Conservation (phyloP, 2,113 vertebrate species). For the Toxotes jaculatrix region DNA sequence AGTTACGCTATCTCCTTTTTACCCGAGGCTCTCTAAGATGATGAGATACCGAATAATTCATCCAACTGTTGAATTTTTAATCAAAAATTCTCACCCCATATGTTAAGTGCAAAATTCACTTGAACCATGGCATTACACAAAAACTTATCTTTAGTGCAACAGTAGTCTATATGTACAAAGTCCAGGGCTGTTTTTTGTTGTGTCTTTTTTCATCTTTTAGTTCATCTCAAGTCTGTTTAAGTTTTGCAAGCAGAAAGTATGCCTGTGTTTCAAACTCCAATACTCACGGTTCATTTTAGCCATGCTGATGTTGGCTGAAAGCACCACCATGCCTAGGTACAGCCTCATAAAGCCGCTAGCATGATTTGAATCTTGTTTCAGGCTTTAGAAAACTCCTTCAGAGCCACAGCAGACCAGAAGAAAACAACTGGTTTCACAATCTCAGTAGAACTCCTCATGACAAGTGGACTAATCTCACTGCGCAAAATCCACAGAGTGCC, state of each 20-base stretch:
- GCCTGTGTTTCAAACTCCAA: neutral
- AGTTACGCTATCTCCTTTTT: conserved; percentile 43
- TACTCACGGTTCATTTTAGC: neutral
- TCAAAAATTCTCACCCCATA: conserved; percentile 54
- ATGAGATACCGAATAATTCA: conserved; percentile 69
- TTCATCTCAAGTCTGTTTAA: no score
- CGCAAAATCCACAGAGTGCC: conserved; percentile 22
- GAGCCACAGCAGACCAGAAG: conserved; percentile 17
- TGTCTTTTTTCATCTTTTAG: no score
- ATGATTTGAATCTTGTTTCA: neutral
- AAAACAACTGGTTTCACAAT: conserved; percentile 16
- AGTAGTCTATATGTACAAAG: neutral
- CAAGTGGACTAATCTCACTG: conserved; percentile 28
- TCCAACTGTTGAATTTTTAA: conserved; percentile 66
- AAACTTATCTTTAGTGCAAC: neutral
- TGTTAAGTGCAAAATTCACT: conserved; percentile 50
- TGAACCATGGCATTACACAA: conserved; percentile 37
- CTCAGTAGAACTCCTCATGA: neutral
- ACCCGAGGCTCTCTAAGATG: conserved; percentile 43
- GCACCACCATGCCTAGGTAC: neutral
- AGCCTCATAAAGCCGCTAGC: neutral
- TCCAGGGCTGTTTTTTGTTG: neutral
- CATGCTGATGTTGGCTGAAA: conserved; percentile 5
- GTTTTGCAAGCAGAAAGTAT: no score
- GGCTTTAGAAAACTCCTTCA: neutral